A percentile compares a stretch with the other conserved stretches of the same genome.
phyloP scores from a whole-genome alignment of 1,140 invertebrate genomes.

The Orussus abietinus region DNA sequence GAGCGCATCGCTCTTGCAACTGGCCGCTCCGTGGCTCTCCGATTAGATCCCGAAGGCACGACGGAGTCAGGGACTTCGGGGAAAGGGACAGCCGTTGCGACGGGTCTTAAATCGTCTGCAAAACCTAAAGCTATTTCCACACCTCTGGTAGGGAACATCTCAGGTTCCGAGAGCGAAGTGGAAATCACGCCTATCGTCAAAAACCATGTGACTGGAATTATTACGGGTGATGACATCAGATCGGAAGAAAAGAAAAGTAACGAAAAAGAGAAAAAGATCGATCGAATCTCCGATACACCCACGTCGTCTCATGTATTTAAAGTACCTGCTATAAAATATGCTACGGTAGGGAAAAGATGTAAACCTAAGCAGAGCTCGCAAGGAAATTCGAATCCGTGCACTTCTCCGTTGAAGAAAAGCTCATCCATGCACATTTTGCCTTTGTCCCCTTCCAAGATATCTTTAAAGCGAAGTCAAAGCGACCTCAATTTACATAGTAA shows the following conservation, averaged over 20 bases:
- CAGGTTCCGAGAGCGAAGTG: conserved; percentile 42
- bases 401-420: conserved; percentile 36
- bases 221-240: conserved; percentile 26
- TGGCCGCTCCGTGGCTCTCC: conserved; percentile 39
- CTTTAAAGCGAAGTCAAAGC: conserved; percentile 46
- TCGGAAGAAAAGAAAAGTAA: conserved; percentile 17
- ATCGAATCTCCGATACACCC: conserved; percentile 16
- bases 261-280: conserved; percentile 5
- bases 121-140: conserved; percentile 45
- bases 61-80: too few species aligned
- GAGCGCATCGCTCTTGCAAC: conserved; percentile 56
- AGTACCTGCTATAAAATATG: conserved; percentile 23
- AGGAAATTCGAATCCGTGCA: conserved; percentile 10
- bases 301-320: conserved; percentile 24
- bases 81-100: too few species aligned
- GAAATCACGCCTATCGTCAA: conserved; percentile 51
- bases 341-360: conserved; percentile 13
- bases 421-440: conserved; percentile 44
- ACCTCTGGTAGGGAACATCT: conserved; percentile 25
- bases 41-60: conserved; percentile 50
- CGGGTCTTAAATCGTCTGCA: not conserved
- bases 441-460: conserved; percentile 16
- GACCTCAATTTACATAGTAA: conserved; percentile 39
- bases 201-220: conserved; percentile 31
- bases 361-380: conserved; percentile 3